Evolutionary conservation across 2,888 invertebrate species (phyloP), one percentile per base, ranked within the genome.

Genomic region (Girardia tigrina): DNA sequence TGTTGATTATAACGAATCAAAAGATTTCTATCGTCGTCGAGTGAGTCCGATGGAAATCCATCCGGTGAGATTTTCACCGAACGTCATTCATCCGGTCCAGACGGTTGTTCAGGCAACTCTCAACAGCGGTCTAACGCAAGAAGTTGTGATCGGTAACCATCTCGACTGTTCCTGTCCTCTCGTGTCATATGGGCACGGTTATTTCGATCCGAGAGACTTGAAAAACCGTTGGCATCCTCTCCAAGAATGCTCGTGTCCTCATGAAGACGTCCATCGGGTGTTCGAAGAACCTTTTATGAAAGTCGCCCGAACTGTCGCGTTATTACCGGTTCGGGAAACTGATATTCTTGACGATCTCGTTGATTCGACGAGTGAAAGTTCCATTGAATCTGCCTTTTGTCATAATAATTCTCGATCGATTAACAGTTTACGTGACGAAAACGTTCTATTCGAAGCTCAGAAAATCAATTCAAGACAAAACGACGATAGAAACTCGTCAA

Each of bases 331-430:
- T 8, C 28, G 75, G 14, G 75, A 75, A 71, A 75, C 75, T 42
- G 75, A 70, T 29, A 75, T 75, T 12, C 75, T 75, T n/a, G 75
- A 75, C 29, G 71, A 75, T 28, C 26, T 75, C n/a, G 27, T 75
- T 28, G 75, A 75, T 28, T 73, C 42, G 16, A 75, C 72, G 1
- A 72, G 71, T 28, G 75, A 75, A 16, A 56, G 56, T 16, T 56
- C 56, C 23, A n/a, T 56, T 8, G 56, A 56, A n/a, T 56, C 56
- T 56, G 56, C 56, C 56, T 56, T 56, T 56, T 56, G 4, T 16
- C 56, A n/a, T 12, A 56, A 56, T 56, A 56, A 56, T 56, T 56
- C 56, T 56, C 56, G 56, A 20, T 56, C 56, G 2, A 16, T 56
- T n/a, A 56, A 56, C n/a, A 56, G 56, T 56, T 56, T 56, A n/a